Base-by-base conservation (phyloP, 2,113 vertebrate genomes). In the Stomatorhinus ivindoensis region DNA sequence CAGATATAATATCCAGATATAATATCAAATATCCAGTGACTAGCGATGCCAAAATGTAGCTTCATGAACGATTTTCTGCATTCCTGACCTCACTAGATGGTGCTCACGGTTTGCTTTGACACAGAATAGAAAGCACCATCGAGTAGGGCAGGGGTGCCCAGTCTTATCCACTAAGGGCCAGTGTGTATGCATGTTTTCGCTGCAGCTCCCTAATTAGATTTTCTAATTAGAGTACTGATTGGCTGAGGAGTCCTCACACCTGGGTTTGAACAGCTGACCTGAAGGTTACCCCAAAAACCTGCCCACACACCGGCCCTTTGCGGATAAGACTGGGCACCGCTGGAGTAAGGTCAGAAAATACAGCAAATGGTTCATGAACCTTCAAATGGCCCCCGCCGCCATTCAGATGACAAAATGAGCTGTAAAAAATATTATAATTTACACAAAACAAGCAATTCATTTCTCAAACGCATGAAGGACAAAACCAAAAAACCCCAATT, bases 401-500 rank as follows among this genome's bases (percentile, higher is more conserved):
- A 48, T 73, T 80, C 58, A 88, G 44, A 44, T n/a, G 88, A 31
- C n/a, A 80, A 89, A 50, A 89, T 8, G 17, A 13, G 88, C 31
- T 15, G 39, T 19, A 73, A 27, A 42, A 27, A 69, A 69, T 39
- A n/a, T 76, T 35, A 73, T 31, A 21, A 76, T 76, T 39, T 21
- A 84, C 10, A 84, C 44, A 85, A 76, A 76, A 42, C 35, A 85
- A 50, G 44, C 44, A 31, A 85, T 85, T 85, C 83, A 50, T 13
- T 19, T 80, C 73, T 42, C 73, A 80, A 80, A 42, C 1, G 91
- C 88, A 90, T 47, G 27, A 89, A 90, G 90, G 91, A 90, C 44
- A 89, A 88, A 31, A 87, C 90, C 91, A 92, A 91, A 92, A 93
- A 47, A 69, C 0, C 39, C 82, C 17, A 44, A 84, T n/a, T 21